These are phyloP conservation scores for Martes martes DNA, from an alignment of 2,113 vertebrate genomes.

Conservation along the genomic window DNA sequence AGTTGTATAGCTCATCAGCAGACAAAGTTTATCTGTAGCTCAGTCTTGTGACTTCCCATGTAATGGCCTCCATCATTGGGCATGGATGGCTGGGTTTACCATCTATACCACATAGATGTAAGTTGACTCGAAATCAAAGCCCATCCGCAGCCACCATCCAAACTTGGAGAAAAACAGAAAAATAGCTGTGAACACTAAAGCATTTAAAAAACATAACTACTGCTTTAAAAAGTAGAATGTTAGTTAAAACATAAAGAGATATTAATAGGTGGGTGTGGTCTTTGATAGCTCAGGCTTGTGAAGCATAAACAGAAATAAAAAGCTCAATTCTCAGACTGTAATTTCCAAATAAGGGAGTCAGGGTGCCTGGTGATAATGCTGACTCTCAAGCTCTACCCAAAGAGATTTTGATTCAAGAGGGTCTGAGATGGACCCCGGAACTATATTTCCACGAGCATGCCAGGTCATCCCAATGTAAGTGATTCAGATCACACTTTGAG, in stretches of 20 bases:
- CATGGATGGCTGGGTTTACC: accelerated
- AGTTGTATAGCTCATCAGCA: neutral
- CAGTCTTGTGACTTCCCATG: neutral
- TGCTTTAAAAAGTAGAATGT: neutral
- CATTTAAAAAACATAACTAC: neutral
- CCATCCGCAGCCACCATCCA: neutral
- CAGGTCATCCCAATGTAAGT: no score
- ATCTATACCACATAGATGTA: accelerated
- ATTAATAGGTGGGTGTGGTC: neutral
- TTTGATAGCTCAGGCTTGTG: neutral
- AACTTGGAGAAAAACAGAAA: neutral
- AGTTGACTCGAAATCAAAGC: neutral
- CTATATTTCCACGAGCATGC: neutral
- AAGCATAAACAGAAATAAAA: neutral
- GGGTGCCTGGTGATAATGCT: no score
- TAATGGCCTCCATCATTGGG: accelerated
- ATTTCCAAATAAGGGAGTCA: neutral
- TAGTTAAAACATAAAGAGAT: neutral
- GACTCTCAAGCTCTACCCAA: neutral
- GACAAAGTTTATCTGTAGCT: accelerated
- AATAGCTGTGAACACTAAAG: neutral
- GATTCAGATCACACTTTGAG: no score
- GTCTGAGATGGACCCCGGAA: neutral
- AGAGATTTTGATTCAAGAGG: neutral
- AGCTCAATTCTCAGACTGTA: neutral